These are phyloP conservation scores for Ruditapes philippinarum DNA, from an alignment of 1,140 invertebrate species.

Conservation along the genomic window DNA sequence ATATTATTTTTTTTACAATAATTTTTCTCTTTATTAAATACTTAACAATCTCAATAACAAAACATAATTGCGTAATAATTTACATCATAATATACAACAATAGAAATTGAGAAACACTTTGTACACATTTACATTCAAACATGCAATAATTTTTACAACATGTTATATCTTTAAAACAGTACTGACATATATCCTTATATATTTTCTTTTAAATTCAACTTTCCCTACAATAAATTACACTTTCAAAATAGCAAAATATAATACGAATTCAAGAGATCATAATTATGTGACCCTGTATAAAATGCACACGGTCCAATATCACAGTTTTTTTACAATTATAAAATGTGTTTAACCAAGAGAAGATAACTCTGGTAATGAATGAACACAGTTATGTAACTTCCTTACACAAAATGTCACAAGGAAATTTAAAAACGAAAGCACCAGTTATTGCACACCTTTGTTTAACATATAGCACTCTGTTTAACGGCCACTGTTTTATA, in stretches of 20 bases:
- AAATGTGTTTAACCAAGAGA: no score
- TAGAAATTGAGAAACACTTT: no score
- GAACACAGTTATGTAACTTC: not conserved
- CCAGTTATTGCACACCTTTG: not conserved
- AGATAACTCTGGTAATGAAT: not conserved
- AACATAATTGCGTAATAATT: conserved; percentile 30
- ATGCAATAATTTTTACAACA: no score
- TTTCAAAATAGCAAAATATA: no score
- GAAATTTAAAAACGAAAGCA: not conserved
- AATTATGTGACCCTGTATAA: not conserved
- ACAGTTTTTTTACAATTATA: not conserved
- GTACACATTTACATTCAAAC: conserved; percentile 3
- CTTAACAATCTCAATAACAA: conserved; percentile 7
- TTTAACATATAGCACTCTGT: not conserved
- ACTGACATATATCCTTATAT: no score
- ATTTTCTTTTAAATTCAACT: not conserved
- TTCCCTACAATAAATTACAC: not conserved
- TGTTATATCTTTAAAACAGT: no score
- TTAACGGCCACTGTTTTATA: not conserved
- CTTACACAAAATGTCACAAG: not conserved
- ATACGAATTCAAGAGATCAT: not conserved
- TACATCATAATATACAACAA: not conserved
- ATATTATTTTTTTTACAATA: not conserved
- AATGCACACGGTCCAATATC: not conserved
- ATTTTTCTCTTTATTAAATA: not conserved